These are phyloP conservation scores for Megaustenia siamemsis DNA, from an alignment of 2,888 invertebrate genomes.

Conservation along the genomic window DNA sequence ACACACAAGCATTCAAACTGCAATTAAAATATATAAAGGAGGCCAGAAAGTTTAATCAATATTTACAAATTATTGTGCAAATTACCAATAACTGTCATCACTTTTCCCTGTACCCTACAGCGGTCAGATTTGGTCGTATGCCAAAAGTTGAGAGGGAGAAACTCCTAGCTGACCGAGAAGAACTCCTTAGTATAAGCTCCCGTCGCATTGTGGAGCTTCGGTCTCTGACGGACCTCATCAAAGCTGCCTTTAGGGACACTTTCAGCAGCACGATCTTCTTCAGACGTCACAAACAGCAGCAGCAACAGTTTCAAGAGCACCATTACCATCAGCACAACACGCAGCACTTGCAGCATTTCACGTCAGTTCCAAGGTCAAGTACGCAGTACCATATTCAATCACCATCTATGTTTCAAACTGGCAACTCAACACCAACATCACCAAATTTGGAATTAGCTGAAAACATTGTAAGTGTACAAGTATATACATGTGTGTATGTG, in stretches of 20 bases:
- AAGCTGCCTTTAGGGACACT: conserved; percentile 68
- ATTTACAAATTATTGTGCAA: no score
- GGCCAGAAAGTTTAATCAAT: no score
- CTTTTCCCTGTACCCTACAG: conserved; percentile 57
- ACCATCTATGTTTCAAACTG: neutral
- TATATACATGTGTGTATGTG: no score
- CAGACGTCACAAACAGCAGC: conserved; percentile 37
- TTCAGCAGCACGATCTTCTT: conserved; percentile 60
- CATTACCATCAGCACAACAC: neutral
- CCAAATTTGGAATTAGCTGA: neutral
- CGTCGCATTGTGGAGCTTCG: conserved; percentile 70
- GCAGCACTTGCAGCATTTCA: neutral
- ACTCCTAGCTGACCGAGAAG: conserved; percentile 73
- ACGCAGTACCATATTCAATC: neutral
- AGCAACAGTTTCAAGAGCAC: conserved; percentile 29
- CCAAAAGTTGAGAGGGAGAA: conserved; percentile 75
- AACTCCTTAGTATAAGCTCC: conserved; percentile 64
- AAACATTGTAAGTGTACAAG: conserved; percentile 25
- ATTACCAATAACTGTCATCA: neutral
- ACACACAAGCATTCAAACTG: no score
- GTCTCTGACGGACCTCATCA: conserved; percentile 70
- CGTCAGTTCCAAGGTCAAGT: neutral
- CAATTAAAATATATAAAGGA: no score
- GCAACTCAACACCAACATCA: conserved; percentile 24
- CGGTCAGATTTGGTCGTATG: conserved; percentile 76